A percentile compares a stretch with the other conserved stretches of the same genome.
Evolutionary conservation across 92 coral and sea anemone genomes (phyloP).

Genomic region (Epizoanthus scotinus): DNA sequence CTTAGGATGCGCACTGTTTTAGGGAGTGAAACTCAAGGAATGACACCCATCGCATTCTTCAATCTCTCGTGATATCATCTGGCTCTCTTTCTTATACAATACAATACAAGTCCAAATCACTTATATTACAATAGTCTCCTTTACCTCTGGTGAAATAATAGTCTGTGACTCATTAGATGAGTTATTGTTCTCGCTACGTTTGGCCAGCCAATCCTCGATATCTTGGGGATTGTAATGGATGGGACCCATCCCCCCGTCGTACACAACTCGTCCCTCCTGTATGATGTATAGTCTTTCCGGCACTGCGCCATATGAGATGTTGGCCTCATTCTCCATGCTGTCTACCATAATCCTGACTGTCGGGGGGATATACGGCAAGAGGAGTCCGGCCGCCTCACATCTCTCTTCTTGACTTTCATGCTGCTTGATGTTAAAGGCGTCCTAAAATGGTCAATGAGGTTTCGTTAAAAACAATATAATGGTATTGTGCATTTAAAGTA

Average conservation of each 20-base stretch:
- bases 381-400: slow-evolving; percentile 68
- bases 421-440: slow-evolving; percentile 66
- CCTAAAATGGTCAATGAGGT: slow-evolving; percentile 2
- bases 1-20: too few species aligned
- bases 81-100: neutral
- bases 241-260: slow-evolving; percentile 88
- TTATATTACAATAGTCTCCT: neutral
- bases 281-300: slow-evolving; percentile 83
- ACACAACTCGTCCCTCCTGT: slow-evolving; percentile 58
- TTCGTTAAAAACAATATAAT: too few species aligned
- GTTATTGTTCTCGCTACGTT: slow-evolving; percentile 19
- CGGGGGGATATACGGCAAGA: slow-evolving; percentile 36
- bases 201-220: slow-evolving; percentile 64
- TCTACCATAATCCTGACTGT: slow-evolving; percentile 55
- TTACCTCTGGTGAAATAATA: neutral
- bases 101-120: neutral
- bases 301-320: slow-evolving; percentile 64
- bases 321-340: slow-evolving; percentile 68
- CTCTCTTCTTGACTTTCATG: slow-evolving; percentile 83
- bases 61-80: neutral
- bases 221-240: slow-evolving; percentile 59
- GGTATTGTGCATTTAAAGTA: too few species aligned
- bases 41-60: neutral
- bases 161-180: neutral
- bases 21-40: too few species aligned